Evolutionary conservation across 2,113 vertebrate genomes (phyloP), one percentile per base, ranked within the genome.

Genomic region (Crotalus tigris): DNA sequence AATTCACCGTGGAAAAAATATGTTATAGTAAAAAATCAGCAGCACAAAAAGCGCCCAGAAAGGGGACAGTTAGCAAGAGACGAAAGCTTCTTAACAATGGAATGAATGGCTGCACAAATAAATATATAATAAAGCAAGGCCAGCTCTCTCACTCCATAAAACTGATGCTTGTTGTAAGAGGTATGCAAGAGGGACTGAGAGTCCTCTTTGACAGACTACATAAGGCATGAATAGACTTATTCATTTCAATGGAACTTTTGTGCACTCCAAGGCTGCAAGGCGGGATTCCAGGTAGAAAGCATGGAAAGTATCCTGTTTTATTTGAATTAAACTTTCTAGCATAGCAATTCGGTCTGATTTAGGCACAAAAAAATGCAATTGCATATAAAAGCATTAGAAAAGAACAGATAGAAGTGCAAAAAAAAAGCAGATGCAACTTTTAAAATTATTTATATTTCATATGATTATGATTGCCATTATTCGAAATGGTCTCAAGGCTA

Each of bases 191-290:
- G 57, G 93, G 89, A 95, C 96, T 96, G 96, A 95, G 94, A 96
- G 89, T 89, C 93, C 94, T 93, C 96, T 97, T 97, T 96, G 96
- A 95, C 88, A 61, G 92, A 93, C 87, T 95, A 86, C 93, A 94
- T 1, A n/a, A 93, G 81, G 87, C 88, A 94, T 98, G 97, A 98
- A 98, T 98, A 95, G 96, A 94, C 54, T 92, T 93, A 97, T 98
- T 98, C 97, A 98, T 96, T 93, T 96, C 96, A 97, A 96, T 91
- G 86, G 95, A 92, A 94, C 94, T 94, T 95, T 95, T 96, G 95
- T 97, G 92, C 64, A 81, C 92, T 92, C 93, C 90, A 91, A 92
- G 93, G 97, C 96, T 97, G 96, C 96, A 97, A 97, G 95, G 91
- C 94, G 69, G 93, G 90, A 95, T 94, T 97, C 94, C 95, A 96